Base-by-base conservation (phyloP, 2,888 invertebrate species). In the Geotrupes spiniger region DNA sequence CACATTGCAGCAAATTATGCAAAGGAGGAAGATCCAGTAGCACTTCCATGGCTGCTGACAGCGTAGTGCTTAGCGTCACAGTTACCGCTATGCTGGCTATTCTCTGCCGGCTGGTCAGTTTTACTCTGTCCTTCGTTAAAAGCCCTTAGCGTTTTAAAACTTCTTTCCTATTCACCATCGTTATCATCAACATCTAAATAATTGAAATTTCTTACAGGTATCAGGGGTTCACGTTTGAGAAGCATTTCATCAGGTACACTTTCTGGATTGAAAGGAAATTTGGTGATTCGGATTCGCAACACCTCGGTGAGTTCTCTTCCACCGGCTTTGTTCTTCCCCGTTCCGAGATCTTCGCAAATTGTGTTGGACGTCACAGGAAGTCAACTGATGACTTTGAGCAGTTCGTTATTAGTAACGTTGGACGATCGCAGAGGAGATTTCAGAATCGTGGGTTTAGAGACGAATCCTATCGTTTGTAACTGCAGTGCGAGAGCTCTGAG, bases 391-490 rank as follows among this genome's bases (percentile, higher is more conserved):
- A 86, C 87, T 1, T 69, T 94, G 4, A 82, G 87, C 49, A 84
- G 88, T 0, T 92, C 91, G 63, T 76, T 93, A 52, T 72, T 93
- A 4, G 82, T 84, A 2, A 86, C 90, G 2, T 74, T 93, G 16
- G 92, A 92, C 63, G 92, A 92, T 65, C 79, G 91, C 11, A 79
- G 87, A 41, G 85, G 87, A 1, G 86, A 86, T 67, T 74, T 92
- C 29, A 80, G 79, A 31, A 78, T 93, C 60, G 75, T 80, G 49
- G 92, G 92, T 0, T 74, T 93, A 29, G 81, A 82, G 38, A 80
- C 83, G 2, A 91, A 92, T 70, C 92, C 92, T 1, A 84, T 93
- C 37, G 78, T 82, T 48, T 94, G 94, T 65, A 92, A 92, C 67
- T 94, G 94, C 65, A 85, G 86, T 62, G 84, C 89, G 1, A 76